phyloP scores from a whole-genome alignment of 2,888 invertebrate genomes.

The Chironomus tentans region DNA sequence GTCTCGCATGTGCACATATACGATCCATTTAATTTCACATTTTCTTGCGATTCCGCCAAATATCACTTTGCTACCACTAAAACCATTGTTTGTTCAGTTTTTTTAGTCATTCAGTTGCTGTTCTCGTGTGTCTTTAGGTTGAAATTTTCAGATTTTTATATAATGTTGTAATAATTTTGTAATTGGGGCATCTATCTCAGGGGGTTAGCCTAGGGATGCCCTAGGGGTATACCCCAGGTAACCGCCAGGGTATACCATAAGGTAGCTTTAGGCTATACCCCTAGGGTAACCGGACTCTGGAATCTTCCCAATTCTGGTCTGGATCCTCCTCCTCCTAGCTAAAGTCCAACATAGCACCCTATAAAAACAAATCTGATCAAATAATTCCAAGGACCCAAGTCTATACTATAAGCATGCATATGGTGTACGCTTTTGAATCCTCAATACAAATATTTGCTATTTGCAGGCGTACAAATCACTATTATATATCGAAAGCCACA shows the following conservation, averaged over 20 bases:
- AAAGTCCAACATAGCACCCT: too few species aligned
- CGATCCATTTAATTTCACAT: not conserved
- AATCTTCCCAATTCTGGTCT: too few species aligned
- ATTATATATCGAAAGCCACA: constrained; percentile 8
- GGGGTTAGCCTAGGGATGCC: too few species aligned
- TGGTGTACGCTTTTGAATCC: not conserved
- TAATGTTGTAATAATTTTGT: not conserved
- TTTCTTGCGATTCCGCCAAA: not conserved
- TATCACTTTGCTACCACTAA: not conserved
- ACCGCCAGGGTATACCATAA: too few species aligned
- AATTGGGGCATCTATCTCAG: too few species aligned
- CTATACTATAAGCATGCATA: not conserved
- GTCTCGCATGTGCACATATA: not conserved
- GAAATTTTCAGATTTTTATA: not conserved
- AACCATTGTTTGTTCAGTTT: not conserved
- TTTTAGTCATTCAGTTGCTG: not conserved
- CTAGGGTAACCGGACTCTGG: too few species aligned
- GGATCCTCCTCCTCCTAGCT: too few species aligned
- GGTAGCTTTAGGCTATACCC: too few species aligned
- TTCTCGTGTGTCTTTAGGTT: not conserved
- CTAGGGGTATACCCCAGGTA: too few species aligned
- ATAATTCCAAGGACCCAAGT: not conserved
- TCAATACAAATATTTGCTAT: constrained; percentile 10
- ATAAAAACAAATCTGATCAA: too few species aligned
- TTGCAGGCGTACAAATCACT: constrained; percentile 8